These are phyloP conservation scores for Meganola albula DNA, from an alignment of 2,888 invertebrate species.

Conservation along the genomic window DNA sequence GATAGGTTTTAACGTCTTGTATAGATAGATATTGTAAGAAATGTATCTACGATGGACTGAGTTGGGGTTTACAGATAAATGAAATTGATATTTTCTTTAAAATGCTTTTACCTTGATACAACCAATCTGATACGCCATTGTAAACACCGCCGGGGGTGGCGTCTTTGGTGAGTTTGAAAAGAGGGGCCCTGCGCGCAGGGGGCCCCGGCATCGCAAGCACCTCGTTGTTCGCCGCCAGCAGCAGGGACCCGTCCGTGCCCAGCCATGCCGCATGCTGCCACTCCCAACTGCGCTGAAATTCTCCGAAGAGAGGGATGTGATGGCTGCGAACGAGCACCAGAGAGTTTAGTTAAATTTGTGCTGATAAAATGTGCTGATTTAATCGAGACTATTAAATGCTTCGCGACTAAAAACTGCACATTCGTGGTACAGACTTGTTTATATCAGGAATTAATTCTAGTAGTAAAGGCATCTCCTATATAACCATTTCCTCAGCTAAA, in stretches of 20 bases:
- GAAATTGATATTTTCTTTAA: no score
- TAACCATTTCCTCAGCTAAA: no score
- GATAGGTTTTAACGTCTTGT: no score
- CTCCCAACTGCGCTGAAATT: slow-evolving; percentile 81
- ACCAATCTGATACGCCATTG: slow-evolving; percentile 97
- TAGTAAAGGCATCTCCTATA: no score
- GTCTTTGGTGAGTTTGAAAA: slow-evolving; percentile 84
- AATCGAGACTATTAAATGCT: no score
- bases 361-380: no score
- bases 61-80: no score
- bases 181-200: slow-evolving; percentile 79
- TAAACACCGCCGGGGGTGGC: slow-evolving; percentile 88
- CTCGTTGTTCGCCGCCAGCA: slow-evolving; percentile 92
- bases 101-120: slow-evolving; percentile 93
- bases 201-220: slow-evolving; percentile 89
- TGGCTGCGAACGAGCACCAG: slow-evolving; percentile 76
- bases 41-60: no score
- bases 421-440: no score
- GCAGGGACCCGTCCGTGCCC: slow-evolving; percentile 85
- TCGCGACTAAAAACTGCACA: no score
- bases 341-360: not conserved
- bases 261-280: slow-evolving; percentile 92
- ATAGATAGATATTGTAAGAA: no score
- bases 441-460: no score
- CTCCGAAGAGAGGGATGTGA: slow-evolving; percentile 89